Percentiles rank a stretch among this genome's conserved stretches.
These are phyloP conservation scores for Bryconaethiops microstoma DNA, from an alignment of 2,797 vertebrate species.

Conservation along the genomic window DNA sequence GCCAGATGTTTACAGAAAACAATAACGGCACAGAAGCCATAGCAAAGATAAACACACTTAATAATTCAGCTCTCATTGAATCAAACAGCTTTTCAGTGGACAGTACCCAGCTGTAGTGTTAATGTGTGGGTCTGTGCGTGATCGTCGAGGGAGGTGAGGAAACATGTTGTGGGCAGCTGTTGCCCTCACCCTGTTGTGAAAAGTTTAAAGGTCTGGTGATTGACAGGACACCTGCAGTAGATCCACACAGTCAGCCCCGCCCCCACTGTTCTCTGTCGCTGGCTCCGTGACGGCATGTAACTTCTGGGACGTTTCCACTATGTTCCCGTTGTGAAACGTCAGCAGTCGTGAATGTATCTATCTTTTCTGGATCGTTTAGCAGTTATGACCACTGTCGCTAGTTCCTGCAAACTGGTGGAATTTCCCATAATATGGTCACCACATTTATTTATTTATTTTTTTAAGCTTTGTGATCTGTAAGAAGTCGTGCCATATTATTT, in stretches of 20 bases:
- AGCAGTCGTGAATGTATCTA: neutral
- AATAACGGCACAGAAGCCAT: too few species aligned
- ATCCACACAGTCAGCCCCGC: too few species aligned
- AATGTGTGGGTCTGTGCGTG: neutral
- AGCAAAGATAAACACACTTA: neutral
- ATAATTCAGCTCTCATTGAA: neutral
- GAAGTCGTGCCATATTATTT: too few species aligned
- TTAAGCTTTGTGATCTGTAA: neutral
- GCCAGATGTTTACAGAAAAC: too few species aligned
- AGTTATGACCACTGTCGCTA: neutral
- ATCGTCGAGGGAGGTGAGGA: neutral
- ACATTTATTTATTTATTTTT: too few species aligned
- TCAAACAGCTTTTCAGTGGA: neutral
- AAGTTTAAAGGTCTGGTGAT: neutral
- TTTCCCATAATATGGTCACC: neutral
- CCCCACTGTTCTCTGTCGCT: neutral
- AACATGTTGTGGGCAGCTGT: conserved; percentile 16
- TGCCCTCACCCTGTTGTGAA: neutral
- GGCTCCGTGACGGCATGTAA: neutral
- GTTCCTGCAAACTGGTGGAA: neutral
- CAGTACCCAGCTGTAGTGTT: neutral
- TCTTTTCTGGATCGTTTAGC: neutral
- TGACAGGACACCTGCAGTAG: neutral
- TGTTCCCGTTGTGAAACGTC: neutral
- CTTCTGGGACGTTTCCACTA: neutral